phyloP scores from a whole-genome alignment of 2,888 invertebrate genomes.

The Aethes cnicana region DNA sequence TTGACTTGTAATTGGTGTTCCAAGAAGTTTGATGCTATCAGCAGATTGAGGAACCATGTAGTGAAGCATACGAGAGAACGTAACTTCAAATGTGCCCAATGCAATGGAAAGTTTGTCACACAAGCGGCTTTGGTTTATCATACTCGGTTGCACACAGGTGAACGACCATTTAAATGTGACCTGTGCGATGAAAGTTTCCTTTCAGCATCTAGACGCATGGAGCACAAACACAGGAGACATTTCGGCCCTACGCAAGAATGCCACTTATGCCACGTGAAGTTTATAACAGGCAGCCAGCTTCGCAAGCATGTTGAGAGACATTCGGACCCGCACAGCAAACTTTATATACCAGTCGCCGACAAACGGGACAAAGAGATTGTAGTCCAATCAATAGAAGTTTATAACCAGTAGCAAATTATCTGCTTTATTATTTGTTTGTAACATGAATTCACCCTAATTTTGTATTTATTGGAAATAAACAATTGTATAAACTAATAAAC shows the following conservation, averaged over 20 bases:
- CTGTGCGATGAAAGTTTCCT: constrained; percentile 62
- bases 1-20: constrained; percentile 63
- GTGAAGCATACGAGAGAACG: constrained; percentile 68
- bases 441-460: no score
- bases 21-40: constrained; percentile 64
- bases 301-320: constrained; percentile 60
- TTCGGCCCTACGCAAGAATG: constrained; percentile 48
- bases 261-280: constrained; percentile 58
- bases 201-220: constrained; percentile 31
- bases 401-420: neutral
- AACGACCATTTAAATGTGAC: constrained; percentile 65
- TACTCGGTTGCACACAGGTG: constrained; percentile 67
- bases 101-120: constrained; percentile 65
- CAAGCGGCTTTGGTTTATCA: constrained; percentile 63
- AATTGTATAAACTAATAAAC: no score
- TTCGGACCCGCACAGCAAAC: constrained; percentile 63
- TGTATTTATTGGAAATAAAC: no score
- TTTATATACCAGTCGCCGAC: constrained; percentile 45
- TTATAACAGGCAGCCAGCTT: constrained; percentile 51
- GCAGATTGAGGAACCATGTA: constrained; percentile 59
- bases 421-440: no score
- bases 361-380: constrained; percentile 2
- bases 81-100: constrained; percentile 62
- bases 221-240: constrained; percentile 35
- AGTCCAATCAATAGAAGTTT: neutral